Evolutionary conservation across 2,113 vertebrate genomes (phyloP).

Genomic region (Carlito syrichta): DNA sequence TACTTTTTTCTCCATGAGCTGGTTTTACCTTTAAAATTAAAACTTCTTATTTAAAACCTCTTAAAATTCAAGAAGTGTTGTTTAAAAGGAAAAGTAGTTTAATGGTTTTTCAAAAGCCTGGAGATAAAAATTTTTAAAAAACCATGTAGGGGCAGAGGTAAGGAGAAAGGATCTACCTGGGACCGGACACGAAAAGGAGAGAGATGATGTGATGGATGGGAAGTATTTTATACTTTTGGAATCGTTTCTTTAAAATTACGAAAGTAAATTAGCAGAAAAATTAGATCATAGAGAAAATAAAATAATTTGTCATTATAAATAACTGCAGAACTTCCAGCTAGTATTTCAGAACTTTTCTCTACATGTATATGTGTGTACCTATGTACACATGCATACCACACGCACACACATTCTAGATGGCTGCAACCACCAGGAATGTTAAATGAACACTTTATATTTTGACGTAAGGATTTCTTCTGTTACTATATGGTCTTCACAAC

Average conservation of each 20-base stretch:
- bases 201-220: not conserved
- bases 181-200: not conserved
- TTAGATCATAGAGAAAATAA: not conserved
- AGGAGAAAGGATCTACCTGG: not conserved
- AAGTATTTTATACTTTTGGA: not conserved
- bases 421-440: not conserved
- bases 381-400: rapidly evolving
- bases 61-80: not conserved
- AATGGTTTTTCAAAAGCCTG: not conserved
- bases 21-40: not conserved
- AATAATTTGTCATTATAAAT: not conserved
- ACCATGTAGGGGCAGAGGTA: not conserved
- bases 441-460: not conserved
- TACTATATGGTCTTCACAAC: not conserved
- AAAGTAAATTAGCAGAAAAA: not conserved
- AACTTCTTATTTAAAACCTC: not conserved
- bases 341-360: not conserved
- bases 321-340: not conserved
- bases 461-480: not conserved
- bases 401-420: not conserved
- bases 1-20: not conserved
- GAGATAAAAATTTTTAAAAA: not conserved
- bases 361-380: not conserved
- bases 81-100: not conserved
- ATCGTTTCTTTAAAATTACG: not conserved